Conservation (phyloP, 92 coral and sea anemone genomes). For the Epizoanthus illoricatus region DNA sequence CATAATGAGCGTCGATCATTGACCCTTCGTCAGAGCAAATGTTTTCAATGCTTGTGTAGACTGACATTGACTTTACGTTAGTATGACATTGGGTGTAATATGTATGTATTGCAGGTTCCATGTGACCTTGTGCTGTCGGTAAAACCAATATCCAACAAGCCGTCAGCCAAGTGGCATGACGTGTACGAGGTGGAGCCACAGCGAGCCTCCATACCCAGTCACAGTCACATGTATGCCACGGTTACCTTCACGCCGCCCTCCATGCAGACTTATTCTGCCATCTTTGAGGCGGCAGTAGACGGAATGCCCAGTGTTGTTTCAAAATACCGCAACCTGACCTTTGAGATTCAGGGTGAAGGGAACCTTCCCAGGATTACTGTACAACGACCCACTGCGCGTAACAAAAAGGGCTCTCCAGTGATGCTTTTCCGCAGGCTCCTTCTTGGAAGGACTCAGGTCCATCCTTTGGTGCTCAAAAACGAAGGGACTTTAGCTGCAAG, state of each 20-base stretch:
- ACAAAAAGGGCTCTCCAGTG: constrained; percentile 90
- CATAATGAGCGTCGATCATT: too few relatives aligned
- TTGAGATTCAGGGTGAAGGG: constrained; percentile 99
- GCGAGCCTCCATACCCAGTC: constrained; percentile 94
- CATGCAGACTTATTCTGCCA: constrained; percentile 92
- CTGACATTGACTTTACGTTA: background rate
- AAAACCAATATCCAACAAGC: constrained; percentile 93
- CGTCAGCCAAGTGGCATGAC: constrained; percentile 97
- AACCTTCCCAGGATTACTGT: constrained; percentile 88
- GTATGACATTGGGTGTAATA: background rate
- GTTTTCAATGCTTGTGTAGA: too few relatives aligned
- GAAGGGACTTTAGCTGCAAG: constrained; percentile 90
- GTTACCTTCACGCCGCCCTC: constrained; percentile 95
- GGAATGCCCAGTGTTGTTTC: constrained; percentile 96
- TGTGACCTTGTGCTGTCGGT: constrained; percentile 93
- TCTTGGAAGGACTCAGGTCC: constrained; percentile 85
- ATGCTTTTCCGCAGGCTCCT: constrained; percentile 85
- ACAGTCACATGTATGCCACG: constrained; percentile 84
- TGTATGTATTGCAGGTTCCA: constrained; percentile 65
- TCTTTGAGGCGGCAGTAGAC: constrained; percentile 95
- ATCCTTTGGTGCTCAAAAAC: constrained; percentile 76
- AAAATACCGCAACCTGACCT: constrained; percentile 88
- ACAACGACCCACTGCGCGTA: constrained; percentile 86
- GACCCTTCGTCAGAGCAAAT: too few relatives aligned
- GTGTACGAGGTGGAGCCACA: constrained; percentile 92